Conservation (phyloP, 2,797 vertebrate genomes). For the Paguma larvata region DNA sequence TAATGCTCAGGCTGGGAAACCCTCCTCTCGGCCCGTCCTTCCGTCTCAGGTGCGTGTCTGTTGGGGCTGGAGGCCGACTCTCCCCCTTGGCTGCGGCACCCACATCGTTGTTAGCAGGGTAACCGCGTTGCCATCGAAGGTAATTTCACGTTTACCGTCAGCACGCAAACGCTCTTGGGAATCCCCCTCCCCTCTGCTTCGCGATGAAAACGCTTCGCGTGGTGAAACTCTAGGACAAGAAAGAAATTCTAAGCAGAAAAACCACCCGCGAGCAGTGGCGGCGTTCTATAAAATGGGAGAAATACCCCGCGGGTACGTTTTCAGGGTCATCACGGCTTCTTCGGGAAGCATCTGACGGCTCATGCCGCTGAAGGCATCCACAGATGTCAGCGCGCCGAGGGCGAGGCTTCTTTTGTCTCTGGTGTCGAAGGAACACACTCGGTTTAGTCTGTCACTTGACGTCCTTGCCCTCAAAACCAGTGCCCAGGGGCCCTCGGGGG, state of each 20-base stretch:
- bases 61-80: background rate
- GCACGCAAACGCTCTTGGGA: background rate
- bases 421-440: background rate
- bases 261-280: background rate
- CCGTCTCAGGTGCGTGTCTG: background rate
- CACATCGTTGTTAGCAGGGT: background rate
- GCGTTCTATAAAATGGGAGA: background rate
- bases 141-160: background rate
- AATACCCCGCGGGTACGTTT: accelerated
- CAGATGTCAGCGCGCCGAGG: slow-evolving; percentile 44
- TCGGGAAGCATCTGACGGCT: background rate
- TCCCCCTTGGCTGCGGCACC: accelerated
- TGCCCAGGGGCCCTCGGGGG: background rate
- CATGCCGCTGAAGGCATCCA: background rate
- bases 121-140: background rate
- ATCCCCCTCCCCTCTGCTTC: background rate
- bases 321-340: accelerated
- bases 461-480: slow-evolving; percentile 73
- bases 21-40: background rate
- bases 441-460: slow-evolving; percentile 66
- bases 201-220: slow-evolving; percentile 42
- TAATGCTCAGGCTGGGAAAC: background rate
- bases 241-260: background rate
- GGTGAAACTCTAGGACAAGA: slow-evolving; percentile 39
- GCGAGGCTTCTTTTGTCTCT: background rate